Base-by-base conservation (phyloP, 1,140 invertebrate genomes). In the Procambarus virginalis region DNA sequence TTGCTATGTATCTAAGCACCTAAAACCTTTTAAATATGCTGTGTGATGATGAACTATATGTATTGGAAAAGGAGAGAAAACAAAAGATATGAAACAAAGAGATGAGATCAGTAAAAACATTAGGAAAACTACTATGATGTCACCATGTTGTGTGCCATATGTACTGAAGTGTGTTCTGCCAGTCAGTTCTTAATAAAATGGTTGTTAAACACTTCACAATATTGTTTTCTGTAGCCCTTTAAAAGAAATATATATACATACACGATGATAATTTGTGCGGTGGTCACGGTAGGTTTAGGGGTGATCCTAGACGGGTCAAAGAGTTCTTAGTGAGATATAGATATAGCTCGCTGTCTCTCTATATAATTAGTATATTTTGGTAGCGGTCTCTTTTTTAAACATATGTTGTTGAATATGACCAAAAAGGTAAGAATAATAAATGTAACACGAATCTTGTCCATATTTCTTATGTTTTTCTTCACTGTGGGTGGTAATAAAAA, bases 151-250 rank as follows among this genome's bases (percentile, higher is more conserved):
- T 90, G 88, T 90, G 88, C 88, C 88, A 90, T 90, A 90, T 77
- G 79, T 89, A 89, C 81, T 90, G 83, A 84, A 78, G 88, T 90
- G 82, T 85, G 88, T 90, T 90, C 88, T 90, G 88, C 88, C 88
- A 90, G 88, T 90, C 88, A 90, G 82, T 90, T 90, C 88, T 90
- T 90, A 90, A 90, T 85, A 90, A 90, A 90, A 90, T 84, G 84
- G 84, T 90, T 90, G 84, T 83, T 90, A 85, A 90, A 82, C 79
- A 51, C 70, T 76, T 22, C 68, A 73, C 2, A 34, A 34, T 34
- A 34, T 73, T 34, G 68, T 73, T 73, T 73, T 73, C 64, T 17
- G 20, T 79, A 79, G 55, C 77, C 48, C 20, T 12, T 14, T 10
- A 68, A 17, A 34, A 34, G 34, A 14, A 9, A 2, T 58, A 14